Evolutionary conservation across 2,113 vertebrate species (phyloP), one percentile per base, ranked within the genome.

Genomic region (Dissostichus mawsoni): DNA sequence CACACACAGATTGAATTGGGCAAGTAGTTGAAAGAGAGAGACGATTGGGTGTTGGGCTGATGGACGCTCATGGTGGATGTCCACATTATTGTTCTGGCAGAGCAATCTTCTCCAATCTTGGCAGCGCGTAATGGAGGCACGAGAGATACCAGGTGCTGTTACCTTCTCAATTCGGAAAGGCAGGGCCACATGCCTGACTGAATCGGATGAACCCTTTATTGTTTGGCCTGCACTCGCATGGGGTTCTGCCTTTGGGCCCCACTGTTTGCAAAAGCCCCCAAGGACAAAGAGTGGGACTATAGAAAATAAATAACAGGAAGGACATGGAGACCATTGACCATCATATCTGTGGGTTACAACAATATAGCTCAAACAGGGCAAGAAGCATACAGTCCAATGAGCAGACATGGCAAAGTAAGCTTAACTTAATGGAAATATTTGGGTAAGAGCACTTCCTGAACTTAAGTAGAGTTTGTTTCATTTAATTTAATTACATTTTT

Each of bases 71-170:
- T 85, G 87, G 84, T 87, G 87, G 87, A 87, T 84, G 87, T 92
- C 89, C 86, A 89, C 78, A 89, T 90, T 88, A 92, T 91, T 92
- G 88, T 89, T 80, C 83, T 92, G 91, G 92, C 89, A 92, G 90
- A 78, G 59, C 88, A 93, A 93, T 93, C 92, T 93, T 90, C 84
- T 84, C 87, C 90, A 86, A 87, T 92, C 89, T 93, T 87, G 88
- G 89, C 87, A 74, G 70, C 71, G 83, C 8, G 80, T 90, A 90
- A 92, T 91, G 87, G 89, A 87, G 90, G 81, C 82, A 77, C 81
- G 12, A 68, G 86, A 88, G 90, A 92, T 90, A 90, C 84, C 91
- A 92, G 92, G 91, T 92, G 92, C 75, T 79, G 85, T 81, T 90
- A 48, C 76, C 74, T 48, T 84, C 79, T 86, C 89, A 70, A 73